Conservation (phyloP, 2,888 invertebrate species). For the Ernsta delagoae region DNA sequence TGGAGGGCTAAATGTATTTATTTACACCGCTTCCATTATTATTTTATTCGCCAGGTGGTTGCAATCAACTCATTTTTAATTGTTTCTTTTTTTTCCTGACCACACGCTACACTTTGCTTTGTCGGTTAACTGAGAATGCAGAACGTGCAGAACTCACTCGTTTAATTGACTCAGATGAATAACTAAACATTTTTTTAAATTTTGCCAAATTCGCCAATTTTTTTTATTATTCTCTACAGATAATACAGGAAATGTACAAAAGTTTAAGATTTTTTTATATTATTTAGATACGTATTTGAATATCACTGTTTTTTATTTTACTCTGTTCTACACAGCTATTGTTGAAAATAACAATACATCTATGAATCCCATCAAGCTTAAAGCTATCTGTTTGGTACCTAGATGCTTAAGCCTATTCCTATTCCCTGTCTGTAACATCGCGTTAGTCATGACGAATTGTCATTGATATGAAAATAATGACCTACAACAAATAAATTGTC, state of each 20-base stretch:
- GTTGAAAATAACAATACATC: too few species aligned
- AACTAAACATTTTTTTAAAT: too few species aligned
- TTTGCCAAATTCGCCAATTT: too few species aligned
- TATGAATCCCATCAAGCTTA: too few species aligned
- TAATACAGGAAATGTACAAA: too few species aligned
- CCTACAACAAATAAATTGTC: slow-evolving; percentile 22
- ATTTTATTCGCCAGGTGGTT: slow-evolving; percentile 32
- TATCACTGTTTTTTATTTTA: too few species aligned
- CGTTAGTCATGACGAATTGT: slow-evolving; percentile 29
- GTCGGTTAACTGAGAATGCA: neutral
- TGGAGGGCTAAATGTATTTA: slow-evolving; percentile 18
- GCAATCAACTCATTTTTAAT: slow-evolving; percentile 11
- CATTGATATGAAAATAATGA: slow-evolving; percentile 36
- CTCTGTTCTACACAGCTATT: too few species aligned
- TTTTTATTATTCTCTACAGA: too few species aligned
- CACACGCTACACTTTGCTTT: neutral
- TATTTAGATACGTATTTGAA: too few species aligned
- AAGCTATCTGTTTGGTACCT: neutral
- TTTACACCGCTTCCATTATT: slow-evolving; percentile 18
- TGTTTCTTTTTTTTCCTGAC: neutral
- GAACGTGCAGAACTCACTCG: neutral
- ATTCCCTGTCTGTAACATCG: neutral
- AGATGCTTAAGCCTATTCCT: neutral
- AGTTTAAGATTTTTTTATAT: too few species aligned
- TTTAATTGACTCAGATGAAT: neutral